Evolutionary conservation across 2,113 vertebrate species (phyloP).

Genomic region (Reinhardtius hippoglossoides): DNA sequence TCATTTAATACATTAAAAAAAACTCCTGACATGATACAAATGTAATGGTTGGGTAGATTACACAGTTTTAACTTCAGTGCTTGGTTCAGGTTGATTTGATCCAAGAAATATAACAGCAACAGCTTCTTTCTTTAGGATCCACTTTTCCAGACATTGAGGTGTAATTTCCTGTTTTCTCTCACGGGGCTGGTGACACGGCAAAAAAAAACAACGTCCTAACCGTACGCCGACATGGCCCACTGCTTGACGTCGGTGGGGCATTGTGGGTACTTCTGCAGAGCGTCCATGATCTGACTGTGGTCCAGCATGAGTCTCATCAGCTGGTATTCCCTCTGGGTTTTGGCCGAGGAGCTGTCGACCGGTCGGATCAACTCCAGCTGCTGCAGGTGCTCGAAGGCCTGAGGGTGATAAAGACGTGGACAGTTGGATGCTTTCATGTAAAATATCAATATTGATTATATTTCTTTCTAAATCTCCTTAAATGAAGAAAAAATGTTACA

Average conservation of each 20-base stretch:
- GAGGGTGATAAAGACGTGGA: background rate
- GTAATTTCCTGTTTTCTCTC: background rate
- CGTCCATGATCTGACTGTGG: constrained; percentile 92
- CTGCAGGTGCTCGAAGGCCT: constrained; percentile 96
- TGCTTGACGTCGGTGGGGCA: constrained; percentile 94
- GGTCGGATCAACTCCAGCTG: constrained; percentile 93
- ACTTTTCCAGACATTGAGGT: background rate
- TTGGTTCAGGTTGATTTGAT: no score
- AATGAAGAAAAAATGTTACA: background rate
- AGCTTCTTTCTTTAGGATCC: background rate
- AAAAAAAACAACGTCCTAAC: constrained; percentile 31
- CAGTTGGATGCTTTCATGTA: no score
- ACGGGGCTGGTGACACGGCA: no score
- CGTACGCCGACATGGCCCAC: constrained; percentile 90
- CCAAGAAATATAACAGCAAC: background rate
- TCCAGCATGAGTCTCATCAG: constrained; percentile 91
- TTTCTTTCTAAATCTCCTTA: no score
- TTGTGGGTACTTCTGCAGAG: constrained; percentile 93
- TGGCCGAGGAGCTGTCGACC: constrained; percentile 81
- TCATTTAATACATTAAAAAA: no score
- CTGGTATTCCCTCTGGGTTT: constrained; percentile 89
- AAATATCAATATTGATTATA: no score
- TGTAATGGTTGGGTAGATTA: no score
- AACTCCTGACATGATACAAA: no score
- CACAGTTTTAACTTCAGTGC: no score